Evolutionary conservation across 2,797 vertebrate genomes (phyloP).

Genomic region (Hoplostethus mediterraneus): DNA sequence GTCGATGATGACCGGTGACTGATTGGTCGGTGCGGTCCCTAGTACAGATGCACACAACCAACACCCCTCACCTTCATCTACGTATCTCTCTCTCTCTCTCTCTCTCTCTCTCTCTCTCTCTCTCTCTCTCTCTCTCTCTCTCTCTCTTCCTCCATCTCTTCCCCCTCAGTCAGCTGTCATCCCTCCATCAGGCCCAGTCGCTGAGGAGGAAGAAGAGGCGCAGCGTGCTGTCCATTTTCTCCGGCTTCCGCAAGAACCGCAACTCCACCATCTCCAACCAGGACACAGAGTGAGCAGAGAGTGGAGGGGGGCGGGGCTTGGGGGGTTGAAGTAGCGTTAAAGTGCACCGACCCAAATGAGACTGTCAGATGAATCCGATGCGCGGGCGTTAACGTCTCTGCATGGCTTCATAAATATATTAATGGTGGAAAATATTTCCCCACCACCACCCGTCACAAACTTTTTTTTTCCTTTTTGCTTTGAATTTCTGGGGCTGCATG

Average conservation of each 20-base stretch:
- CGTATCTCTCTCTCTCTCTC: background rate
- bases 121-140: background rate
- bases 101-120: conserved; percentile 23
- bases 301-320: conserved; percentile 34
- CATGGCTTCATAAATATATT: conserved; percentile 66
- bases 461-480: conserved; percentile 45
- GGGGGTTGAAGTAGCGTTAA: too few relatives aligned
- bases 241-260: conserved; percentile 85
- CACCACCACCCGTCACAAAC: conserved; percentile 23
- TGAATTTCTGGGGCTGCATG: conserved; percentile 20
- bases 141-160: conserved; percentile 22
- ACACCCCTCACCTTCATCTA: background rate
- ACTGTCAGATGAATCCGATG: conserved; percentile 45
- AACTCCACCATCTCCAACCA: conserved; percentile 83
- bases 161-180: conserved; percentile 80
- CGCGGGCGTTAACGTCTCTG: conserved; percentile 46
- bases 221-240: conserved; percentile 84
- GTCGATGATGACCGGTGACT: too few relatives aligned
- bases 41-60: background rate
- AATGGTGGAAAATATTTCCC: conserved; percentile 52
- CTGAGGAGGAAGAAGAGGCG: conserved; percentile 86
- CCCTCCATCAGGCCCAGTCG: conserved; percentile 83
- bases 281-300: conserved; percentile 73
- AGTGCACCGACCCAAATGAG: too few relatives aligned
- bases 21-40: too few relatives aligned